A percentile compares a stretch with the other conserved stretches of the same genome.
Conservation (phyloP, 2,888 invertebrate genomes). For the Ditula angustiorana region DNA sequence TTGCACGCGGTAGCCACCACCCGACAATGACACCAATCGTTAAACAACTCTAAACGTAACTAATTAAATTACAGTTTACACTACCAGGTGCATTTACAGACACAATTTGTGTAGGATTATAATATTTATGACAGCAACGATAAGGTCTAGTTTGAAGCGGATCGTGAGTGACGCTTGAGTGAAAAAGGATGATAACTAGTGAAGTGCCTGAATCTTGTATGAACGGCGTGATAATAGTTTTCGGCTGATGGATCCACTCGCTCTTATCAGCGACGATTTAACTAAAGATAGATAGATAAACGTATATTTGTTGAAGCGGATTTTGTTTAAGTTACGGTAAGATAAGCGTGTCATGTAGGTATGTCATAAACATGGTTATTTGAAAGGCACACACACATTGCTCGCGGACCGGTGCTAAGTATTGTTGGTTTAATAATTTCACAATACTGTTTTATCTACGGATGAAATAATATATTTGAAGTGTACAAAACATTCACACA, state of each 20-base stretch:
- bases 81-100: neutral
- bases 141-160: constrained; percentile 1
- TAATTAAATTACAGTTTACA: no score
- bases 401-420: neutral
- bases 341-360: neutral
- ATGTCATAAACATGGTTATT: neutral
- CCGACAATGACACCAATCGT: no score
- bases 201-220: neutral
- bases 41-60: neutral
- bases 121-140: neutral
- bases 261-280: neutral
- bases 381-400: neutral
- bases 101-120: neutral
- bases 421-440: no score
- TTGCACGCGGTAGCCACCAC: constrained; percentile 16
- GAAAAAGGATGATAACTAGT: no score
- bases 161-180: neutral
- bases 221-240: neutral
- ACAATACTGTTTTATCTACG: no score
- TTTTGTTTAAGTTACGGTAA: neutral
- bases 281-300: no score
- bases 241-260: neutral
- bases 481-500: no score
- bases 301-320: no score
- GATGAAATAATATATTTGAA: no score